Percentiles rank a stretch among this genome's conserved stretches.
Conservation (phyloP, 2,888 invertebrate genomes). For the Gryllus longicercus region DNA sequence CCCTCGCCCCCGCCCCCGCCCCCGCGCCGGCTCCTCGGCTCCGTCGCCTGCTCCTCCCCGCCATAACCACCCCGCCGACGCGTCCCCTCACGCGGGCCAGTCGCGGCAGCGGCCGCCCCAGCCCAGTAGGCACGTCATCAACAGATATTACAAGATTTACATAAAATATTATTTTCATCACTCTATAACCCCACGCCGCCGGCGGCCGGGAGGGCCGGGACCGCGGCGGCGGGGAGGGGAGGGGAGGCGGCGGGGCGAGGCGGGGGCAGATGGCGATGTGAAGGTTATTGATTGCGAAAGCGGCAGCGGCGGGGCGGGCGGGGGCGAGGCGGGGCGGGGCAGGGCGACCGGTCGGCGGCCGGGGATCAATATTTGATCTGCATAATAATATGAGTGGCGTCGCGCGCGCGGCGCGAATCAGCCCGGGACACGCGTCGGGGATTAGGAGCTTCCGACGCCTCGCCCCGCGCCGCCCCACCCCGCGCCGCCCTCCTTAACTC, state of each 20-base stretch:
- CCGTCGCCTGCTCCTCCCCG: not conserved
- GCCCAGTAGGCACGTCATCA: slow-evolving; percentile 27
- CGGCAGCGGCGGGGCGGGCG: not conserved
- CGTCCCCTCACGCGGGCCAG: not conserved
- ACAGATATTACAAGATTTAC: slow-evolving; percentile 38
- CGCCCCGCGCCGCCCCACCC: no score
- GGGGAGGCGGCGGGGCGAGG: no score
- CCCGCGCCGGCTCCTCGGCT: not conserved
- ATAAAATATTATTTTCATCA: slow-evolving; percentile 37
- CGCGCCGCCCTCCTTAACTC: not conserved
- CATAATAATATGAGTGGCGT: slow-evolving; percentile 47
- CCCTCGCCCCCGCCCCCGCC: no score
- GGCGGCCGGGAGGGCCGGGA: no score
- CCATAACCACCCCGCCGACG: not conserved
- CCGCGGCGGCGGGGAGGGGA: not conserved
- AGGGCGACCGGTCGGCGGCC: slow-evolving; percentile 29
- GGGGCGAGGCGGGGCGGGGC: not conserved
- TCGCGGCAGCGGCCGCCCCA: no score
- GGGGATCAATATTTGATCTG: slow-evolving; percentile 51
- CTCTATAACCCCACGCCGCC: slow-evolving; percentile 4
- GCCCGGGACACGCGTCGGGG: slow-evolving; percentile 33
- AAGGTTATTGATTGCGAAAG: slow-evolving; percentile 10
- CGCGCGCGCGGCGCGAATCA: slow-evolving; percentile 30
- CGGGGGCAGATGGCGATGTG: not conserved
- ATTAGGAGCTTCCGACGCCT: slow-evolving; percentile 28